These are phyloP conservation scores for Diachasmimorpha longicaudata DNA, from an alignment of 1,140 invertebrate genomes.

Conservation along the genomic window DNA sequence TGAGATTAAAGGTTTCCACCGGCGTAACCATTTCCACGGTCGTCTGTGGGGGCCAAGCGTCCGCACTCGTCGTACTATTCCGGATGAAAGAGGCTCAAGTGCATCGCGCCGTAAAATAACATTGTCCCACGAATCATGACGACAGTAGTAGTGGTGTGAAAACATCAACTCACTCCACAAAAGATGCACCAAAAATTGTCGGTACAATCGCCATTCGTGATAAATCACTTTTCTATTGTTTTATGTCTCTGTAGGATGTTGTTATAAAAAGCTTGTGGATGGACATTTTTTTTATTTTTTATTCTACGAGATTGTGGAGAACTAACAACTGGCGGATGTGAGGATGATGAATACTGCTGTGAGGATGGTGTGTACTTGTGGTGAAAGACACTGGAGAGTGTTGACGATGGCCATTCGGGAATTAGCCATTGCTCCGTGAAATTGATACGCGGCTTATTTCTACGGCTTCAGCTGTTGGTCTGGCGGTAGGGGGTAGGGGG, in stretches of 20 bases:
- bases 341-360: neutral
- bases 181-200: neutral
- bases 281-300: neutral
- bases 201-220: neutral
- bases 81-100: slow-evolving; percentile 63
- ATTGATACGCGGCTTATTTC: slow-evolving; percentile 52
- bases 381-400: neutral
- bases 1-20: slow-evolving; percentile 60
- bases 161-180: neutral
- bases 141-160: neutral
- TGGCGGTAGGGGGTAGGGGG: too few species aligned
- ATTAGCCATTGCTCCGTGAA: slow-evolving; percentile 54
- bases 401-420: slow-evolving; percentile 27
- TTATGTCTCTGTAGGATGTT: neutral
- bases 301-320: too few species aligned
- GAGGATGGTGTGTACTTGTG: neutral
- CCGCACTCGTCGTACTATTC: slow-evolving; percentile 35
- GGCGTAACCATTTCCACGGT: slow-evolving; percentile 40
- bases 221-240: neutral
- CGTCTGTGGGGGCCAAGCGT: neutral
- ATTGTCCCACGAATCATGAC: slow-evolving; percentile 53
- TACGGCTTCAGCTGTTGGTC: neutral
- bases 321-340: neutral
- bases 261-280: neutral
- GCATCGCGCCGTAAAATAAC: slow-evolving; percentile 63